These are phyloP conservation scores for Pandemis heparana DNA, from an alignment of 2,888 invertebrate genomes.

Conservation along the genomic window DNA sequence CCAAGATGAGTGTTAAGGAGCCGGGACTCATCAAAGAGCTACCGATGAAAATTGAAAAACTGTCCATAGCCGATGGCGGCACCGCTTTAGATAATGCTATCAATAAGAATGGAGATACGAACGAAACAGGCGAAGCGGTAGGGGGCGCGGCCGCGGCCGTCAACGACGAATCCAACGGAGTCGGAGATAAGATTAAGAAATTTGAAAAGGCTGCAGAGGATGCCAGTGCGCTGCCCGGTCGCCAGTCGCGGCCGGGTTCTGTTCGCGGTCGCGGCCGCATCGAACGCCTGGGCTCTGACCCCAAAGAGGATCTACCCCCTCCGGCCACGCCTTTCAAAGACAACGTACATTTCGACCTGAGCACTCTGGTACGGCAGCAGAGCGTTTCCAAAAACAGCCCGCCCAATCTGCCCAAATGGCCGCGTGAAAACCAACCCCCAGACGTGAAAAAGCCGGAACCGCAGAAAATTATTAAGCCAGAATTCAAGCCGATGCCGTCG, in stretches of 20 bases:
- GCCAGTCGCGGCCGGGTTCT: slow-evolving; percentile 71
- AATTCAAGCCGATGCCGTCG: slow-evolving; percentile 76
- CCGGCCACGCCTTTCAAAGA: slow-evolving; percentile 74
- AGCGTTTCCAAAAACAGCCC: slow-evolving; percentile 56
- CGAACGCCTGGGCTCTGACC: slow-evolving; percentile 62
- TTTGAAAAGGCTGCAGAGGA: slow-evolving; percentile 80
- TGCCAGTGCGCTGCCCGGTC: slow-evolving; percentile 62
- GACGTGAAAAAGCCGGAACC: slow-evolving; percentile 71
- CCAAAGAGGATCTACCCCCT: slow-evolving; percentile 65
- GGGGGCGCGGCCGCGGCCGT: slow-evolving; percentile 45
- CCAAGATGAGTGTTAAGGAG: slow-evolving; percentile 39
- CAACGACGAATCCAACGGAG: slow-evolving; percentile 73
- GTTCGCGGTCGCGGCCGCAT: slow-evolving; percentile 63
- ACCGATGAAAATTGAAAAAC: slow-evolving; percentile 31
- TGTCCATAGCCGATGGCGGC: slow-evolving; percentile 30
- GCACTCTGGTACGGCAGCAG: slow-evolving; percentile 53
- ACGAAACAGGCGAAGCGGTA: slow-evolving; percentile 41
- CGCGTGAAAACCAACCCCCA: slow-evolving; percentile 57
- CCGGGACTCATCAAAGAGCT: slow-evolving; percentile 19
- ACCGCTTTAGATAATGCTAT: slow-evolving; percentile 12
- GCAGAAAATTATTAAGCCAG: slow-evolving; percentile 78
- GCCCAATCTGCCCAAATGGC: slow-evolving; percentile 64
- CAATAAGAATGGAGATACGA: slow-evolving; percentile 5
- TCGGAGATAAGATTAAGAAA: slow-evolving; percentile 81
- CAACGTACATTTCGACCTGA: slow-evolving; percentile 64